Conservation (phyloP, 2,797 vertebrate species). For the Myotis vivesi region DNA sequence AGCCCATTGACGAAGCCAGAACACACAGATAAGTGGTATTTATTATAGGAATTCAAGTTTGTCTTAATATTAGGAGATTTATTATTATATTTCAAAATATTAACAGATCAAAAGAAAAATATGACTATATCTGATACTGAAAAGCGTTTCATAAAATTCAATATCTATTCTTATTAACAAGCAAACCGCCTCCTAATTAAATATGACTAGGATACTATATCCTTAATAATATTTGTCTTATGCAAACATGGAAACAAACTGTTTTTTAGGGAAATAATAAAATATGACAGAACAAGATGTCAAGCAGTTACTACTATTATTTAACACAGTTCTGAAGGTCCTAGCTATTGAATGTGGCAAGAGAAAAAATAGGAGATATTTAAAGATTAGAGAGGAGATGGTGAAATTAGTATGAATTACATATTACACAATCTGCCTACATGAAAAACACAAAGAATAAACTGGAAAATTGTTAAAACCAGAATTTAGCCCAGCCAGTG, state of each 20-base stretch:
- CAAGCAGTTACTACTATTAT: not conserved
- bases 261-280: not conserved
- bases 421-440: not conserved
- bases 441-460: not conserved
- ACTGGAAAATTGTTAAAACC: not conserved
- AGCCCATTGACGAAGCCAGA: not conserved
- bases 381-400: not conserved
- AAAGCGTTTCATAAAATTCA: slow-evolving; percentile 48
- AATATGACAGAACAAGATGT: not conserved
- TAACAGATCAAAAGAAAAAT: slow-evolving; percentile 27
- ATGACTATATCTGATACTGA: not conserved
- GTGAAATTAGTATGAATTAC: not conserved
- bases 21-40: not conserved
- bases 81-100: not conserved
- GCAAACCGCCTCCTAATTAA: not conserved
- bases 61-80: not conserved
- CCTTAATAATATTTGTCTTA: not conserved
- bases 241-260: not conserved
- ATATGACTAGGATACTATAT: not conserved
- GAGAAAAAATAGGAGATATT: not conserved
- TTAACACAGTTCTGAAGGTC: not conserved
- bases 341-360: not conserved
- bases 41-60: not conserved
- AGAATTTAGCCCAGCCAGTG: not conserved
- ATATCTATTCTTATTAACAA: slow-evolving; percentile 28